Base-by-base conservation (phyloP, 1,140 invertebrate species). In the Fopius arisanus region DNA sequence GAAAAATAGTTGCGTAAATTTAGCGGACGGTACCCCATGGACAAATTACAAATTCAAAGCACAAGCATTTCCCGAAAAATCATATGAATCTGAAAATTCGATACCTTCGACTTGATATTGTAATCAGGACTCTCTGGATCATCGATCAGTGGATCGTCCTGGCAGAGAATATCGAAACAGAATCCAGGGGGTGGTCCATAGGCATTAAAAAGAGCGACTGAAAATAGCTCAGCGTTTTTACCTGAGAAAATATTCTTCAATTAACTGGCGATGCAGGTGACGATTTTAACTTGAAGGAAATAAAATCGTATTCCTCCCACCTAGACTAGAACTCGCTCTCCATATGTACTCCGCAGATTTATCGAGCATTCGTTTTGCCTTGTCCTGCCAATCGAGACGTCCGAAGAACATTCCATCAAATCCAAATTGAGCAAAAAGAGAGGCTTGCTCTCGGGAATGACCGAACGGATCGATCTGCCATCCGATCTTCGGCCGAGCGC, bases 381-480 rank as follows among this genome's bases (percentile, higher is more conserved):
- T 96, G 82, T 99, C 97, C 77, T 94, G 91, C 85, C 94, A 96
- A 86, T 99, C 96, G 12, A 98, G 90, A 62, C 97, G 90, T 1
- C 93, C 96, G 74, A 98, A 92, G 77, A 98, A 95, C 37, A 97
- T 86, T 0, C 95, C 96, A 84, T 97, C 95, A 82, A 93, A 98
- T 1, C 93, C 94, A 89, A 95, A 90, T 67, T 92, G 93, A 0
- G 95, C 93, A 80, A 97, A 94, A 0, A 97, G 87, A 0, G 95
- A 95, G 0, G 96, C 96, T 87, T 94, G 92, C 88, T 97, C 96
- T 26, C 94, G 85, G 0, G 96, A 96, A 82, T 98, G 96, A 0
- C 96, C 96, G 81, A 97, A 98, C 0, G 96, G 96, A 89, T 97
- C 96, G 62, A 98, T 97, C 85, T 98, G 96, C 96, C 96, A 98